Evolutionary conservation across 2,888 invertebrate genomes (phyloP), one percentile per base, ranked within the genome.

Genomic region (Tuta absoluta): DNA sequence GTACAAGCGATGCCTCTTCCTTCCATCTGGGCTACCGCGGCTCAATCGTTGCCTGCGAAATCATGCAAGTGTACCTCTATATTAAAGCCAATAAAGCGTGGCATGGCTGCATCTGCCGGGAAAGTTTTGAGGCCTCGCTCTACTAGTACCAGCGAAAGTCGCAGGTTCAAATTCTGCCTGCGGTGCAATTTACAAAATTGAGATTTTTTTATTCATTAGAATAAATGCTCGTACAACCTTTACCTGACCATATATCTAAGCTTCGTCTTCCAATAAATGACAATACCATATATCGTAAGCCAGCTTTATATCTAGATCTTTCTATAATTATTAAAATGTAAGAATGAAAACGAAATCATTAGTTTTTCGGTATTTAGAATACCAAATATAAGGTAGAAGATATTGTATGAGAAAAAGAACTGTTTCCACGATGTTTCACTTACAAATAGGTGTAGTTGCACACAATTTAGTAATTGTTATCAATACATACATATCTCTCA

Each of bases 191-290:
- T n/a, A n/a, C n/a, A n/a, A n/a, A n/a, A n/a, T n/a, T n/a, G n/a
- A n/a, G n/a, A 28, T 4, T 28, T 14, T 14, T 41, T 14, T 3
- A 11, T 14, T 41, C 14, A 3, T 14, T 41, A 45, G 1, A n/a
- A n/a, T 17, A 17, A 45, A 45, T 45, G 45, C 45, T 45, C 45
- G 45, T 17, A 17, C 45, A 17, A 5, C n/a, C 45, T 45, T 45
- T 45, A 4, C 17, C 45, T 45, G 45, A 17, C n/a, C 17, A 45
- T 41, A 4, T 5, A 10, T 41, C 41, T 45, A 45, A n/a, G 23
- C 23, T 70, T 75, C 70, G 81, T 81, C 81, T 81, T 80, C 81
- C 81, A 79, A 70, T 70, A 69, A 71, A 68, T 71, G 81, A 81
- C 81, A 81, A 80, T 81, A 81, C 79, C 71, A 58, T n/a, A 56